Evolutionary conservation across 2,113 vertebrate species (phyloP).

Genomic region (Hippocampus guttulatus): DNA sequence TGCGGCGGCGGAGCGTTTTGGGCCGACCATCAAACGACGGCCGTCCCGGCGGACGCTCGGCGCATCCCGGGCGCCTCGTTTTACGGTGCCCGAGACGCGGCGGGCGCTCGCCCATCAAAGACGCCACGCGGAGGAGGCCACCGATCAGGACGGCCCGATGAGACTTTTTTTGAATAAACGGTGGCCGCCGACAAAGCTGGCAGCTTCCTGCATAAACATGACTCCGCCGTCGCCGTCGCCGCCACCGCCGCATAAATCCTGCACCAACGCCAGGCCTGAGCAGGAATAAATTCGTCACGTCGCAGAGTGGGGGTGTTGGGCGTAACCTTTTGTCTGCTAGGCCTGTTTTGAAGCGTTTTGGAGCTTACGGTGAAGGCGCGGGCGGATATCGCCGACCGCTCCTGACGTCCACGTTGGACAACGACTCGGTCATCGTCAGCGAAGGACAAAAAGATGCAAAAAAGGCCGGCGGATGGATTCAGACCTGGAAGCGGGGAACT

Average conservation of each 20-base stretch:
- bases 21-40: conserved; percentile 68
- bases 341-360: not conserved
- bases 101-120: conserved; percentile 64
- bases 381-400: too few relatives aligned
- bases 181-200: conserved; percentile 25
- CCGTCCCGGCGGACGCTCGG: conserved; percentile 59
- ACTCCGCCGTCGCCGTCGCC: not conserved
- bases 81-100: conserved; percentile 74
- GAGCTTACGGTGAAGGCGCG: not conserved
- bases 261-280: conserved; percentile 46
- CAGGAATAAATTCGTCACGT: conserved; percentile 63
- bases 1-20: conserved; percentile 62
- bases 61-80: conserved; percentile 72
- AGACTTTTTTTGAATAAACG: conserved; percentile 31
- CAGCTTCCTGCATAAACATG: conserved; percentile 31
- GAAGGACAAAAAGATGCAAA: too few relatives aligned
- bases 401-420: too few relatives aligned
- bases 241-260: conserved; percentile 52
- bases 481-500: too few relatives aligned
- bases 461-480: too few relatives aligned
- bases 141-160: not conserved
- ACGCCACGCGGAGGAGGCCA: not conserved
- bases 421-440: too few relatives aligned
- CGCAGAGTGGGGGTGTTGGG: too few relatives aligned
- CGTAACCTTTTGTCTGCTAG: not conserved